Evolutionary conservation across 2,888 invertebrate genomes (phyloP).

Genomic region (Tuberolachnus salignus): DNA sequence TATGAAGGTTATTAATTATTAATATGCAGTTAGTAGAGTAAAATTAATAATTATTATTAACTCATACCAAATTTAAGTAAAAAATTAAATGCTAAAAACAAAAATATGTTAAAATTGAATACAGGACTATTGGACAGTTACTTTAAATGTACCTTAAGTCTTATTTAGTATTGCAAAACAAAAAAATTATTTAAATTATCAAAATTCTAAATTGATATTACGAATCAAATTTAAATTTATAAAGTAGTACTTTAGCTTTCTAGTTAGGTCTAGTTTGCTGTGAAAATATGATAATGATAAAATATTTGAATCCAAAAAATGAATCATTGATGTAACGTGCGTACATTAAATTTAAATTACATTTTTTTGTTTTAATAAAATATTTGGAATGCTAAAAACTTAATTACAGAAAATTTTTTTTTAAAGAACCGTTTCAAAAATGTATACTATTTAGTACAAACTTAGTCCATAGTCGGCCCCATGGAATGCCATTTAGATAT

Average conservation of each 20-base stretch:
- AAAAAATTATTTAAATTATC: not conserved
- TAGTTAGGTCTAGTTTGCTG: not conserved
- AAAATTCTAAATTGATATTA: too few species aligned
- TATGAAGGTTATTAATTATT: not conserved
- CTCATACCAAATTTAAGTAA: slow-evolving; percentile 5
- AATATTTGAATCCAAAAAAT: not conserved
- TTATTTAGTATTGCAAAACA: not conserved
- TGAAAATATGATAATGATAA: slow-evolving; percentile 3
- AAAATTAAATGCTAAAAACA: slow-evolving; percentile 17
- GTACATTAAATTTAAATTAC: not conserved
- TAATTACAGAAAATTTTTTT: not conserved
- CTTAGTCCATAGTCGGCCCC: not conserved
- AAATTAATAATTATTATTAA: not conserved
- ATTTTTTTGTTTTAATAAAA: not conserved
- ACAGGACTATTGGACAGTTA: slow-evolving; percentile 3
- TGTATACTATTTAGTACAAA: not conserved
- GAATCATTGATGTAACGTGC: not conserved
- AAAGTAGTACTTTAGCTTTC: not conserved
- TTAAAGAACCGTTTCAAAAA: slow-evolving; percentile 31
- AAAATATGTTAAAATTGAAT: slow-evolving; percentile 9
- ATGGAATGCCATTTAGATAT: slow-evolving; percentile 26
- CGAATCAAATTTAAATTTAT: not conserved
- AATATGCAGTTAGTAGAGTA: not conserved
- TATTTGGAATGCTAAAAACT: slow-evolving; percentile 44
- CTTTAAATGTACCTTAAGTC: not conserved